A percentile compares a stretch with the other conserved stretches of the same genome.
Evolutionary conservation across 2,113 vertebrate species (phyloP).

Genomic region (Mus spicilegus): DNA sequence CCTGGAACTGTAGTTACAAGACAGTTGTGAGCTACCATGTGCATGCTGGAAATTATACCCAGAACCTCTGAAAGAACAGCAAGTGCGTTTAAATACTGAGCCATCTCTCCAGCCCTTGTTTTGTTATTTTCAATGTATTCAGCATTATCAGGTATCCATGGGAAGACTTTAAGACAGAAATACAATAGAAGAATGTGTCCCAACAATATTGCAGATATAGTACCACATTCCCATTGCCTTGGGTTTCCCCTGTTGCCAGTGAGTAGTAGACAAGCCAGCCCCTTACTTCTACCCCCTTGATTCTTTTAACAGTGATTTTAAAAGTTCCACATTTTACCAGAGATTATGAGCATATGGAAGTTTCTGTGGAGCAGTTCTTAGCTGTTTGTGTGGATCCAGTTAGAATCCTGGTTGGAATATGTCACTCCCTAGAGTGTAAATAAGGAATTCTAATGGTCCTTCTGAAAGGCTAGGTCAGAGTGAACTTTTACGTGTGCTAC

Average conservation of each 20-base stretch:
- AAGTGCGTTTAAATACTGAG: neutral
- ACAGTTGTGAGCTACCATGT: neutral
- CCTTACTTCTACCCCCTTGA: neutral
- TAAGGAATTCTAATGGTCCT: slow-evolving; percentile 57
- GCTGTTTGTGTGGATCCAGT: slow-evolving; percentile 44
- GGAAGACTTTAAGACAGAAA: neutral
- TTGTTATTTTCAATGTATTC: neutral
- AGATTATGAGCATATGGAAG: slow-evolving; percentile 1
- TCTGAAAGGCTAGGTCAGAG: slow-evolving; percentile 62
- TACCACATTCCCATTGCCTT: neutral
- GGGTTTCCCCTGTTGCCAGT: neutral
- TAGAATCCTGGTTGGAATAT: slow-evolving; percentile 61
- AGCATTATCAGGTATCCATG: neutral
- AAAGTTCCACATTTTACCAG: slow-evolving; percentile 33
- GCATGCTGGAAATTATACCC: neutral
- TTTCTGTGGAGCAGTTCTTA: neutral
- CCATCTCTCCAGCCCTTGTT: neutral
- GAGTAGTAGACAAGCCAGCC: neutral
- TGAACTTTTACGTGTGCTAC: slow-evolving; percentile 55
- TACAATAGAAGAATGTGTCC: neutral
- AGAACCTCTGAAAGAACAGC: neutral
- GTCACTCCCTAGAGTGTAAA: slow-evolving; percentile 56
- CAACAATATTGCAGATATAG: neutral
- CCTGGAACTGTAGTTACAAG: neutral
- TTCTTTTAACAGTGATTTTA: slow-evolving; percentile 8